phyloP scores from a whole-genome alignment of 2,888 invertebrate species.

The Xestia sexstrigata region DNA sequence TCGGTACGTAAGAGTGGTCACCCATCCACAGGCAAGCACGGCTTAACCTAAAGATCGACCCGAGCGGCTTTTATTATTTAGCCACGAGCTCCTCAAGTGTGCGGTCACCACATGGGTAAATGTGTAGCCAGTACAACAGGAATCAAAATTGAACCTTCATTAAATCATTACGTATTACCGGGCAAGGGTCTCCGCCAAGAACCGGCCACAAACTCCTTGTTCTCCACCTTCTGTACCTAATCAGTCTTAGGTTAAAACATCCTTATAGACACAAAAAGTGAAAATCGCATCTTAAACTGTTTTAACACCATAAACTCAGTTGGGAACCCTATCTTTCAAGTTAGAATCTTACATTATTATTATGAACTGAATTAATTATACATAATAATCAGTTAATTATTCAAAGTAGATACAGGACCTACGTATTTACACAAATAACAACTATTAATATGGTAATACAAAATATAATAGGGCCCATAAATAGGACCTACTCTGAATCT shows the following conservation, averaged over 20 bases:
- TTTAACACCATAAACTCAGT: not conserved
- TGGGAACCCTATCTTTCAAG: not conserved
- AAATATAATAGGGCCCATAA: conserved; percentile 7
- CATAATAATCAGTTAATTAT: not conserved
- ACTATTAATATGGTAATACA: conserved; percentile 21
- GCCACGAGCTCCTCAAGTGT: not conserved
- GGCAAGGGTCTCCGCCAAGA: not conserved
- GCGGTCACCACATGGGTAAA: not conserved
- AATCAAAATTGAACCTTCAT: not conserved
- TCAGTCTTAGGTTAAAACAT: not conserved
- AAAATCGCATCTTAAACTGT: not conserved
- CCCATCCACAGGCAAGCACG: no score
- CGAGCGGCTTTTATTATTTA: no score
- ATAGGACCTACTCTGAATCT: not conserved
- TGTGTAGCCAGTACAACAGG: not conserved
- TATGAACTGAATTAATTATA: not conserved
- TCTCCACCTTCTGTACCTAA: not conserved
- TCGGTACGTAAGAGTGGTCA: no score
- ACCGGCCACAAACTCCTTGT: not conserved
- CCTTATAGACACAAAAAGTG: no score
- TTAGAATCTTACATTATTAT: not conserved
- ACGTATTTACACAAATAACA: conserved; percentile 1
- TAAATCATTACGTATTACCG: not conserved
- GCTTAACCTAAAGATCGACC: no score
- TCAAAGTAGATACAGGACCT: not conserved